phyloP scores from a whole-genome alignment of 2,113 vertebrate genomes.

The Coturnix japonica region DNA sequence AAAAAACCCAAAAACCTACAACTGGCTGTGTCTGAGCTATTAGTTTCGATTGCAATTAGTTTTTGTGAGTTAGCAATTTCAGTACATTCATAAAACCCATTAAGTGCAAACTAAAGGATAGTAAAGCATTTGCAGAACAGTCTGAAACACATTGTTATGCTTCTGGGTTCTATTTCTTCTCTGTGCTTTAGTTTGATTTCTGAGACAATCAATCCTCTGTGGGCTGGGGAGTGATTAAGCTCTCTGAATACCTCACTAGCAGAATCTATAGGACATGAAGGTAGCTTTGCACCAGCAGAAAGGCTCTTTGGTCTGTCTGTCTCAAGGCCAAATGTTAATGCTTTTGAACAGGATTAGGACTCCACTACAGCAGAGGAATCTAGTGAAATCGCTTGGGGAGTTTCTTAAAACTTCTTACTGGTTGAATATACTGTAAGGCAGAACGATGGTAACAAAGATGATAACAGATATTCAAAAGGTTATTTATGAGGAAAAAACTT shows the following conservation, averaged over 20 bases:
- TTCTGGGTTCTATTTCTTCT: neutral
- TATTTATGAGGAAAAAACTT: too few relatives aligned
- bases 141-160: neutral
- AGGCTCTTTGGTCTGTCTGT: neutral
- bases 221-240: neutral
- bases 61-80: neutral
- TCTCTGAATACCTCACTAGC: neutral
- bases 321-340: fast-evolving
- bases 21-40: neutral
- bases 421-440: neutral
- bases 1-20: neutral
- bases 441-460: too few relatives aligned
- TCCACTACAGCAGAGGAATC: neutral
- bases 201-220: neutral
- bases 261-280: fast-evolving
- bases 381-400: neutral
- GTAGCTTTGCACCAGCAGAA: neutral
- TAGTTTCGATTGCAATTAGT: neutral
- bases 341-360: neutral
- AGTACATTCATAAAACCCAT: neutral
- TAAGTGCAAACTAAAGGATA: neutral
- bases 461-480: too few relatives aligned
- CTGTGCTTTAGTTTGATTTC: neutral
- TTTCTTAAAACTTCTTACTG: neutral
- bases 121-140: neutral